Percentiles rank a stretch among this genome's conserved stretches.
phyloP scores from a whole-genome alignment of 2,113 vertebrate species.

The Pao palembangensis region DNA sequence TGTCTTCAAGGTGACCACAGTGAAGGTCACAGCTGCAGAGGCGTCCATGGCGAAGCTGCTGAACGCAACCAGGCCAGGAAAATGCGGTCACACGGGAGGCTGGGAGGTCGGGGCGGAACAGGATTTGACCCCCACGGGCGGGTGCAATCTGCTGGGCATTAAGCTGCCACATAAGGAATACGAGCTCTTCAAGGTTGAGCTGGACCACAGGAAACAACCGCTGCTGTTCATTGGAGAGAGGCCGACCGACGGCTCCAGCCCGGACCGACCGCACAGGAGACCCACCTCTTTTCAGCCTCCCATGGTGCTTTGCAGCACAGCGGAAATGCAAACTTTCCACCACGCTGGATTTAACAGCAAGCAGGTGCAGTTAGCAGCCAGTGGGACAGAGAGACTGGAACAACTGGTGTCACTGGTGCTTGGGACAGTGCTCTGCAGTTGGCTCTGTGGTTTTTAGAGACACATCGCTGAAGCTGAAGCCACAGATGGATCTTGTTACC shows the following conservation, averaged over 20 bases:
- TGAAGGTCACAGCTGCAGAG: constrained; percentile 78
- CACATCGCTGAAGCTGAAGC: constrained; percentile 28
- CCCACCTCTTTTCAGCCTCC: constrained; percentile 88
- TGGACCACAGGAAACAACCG: constrained; percentile 69
- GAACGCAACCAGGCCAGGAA: constrained; percentile 74
- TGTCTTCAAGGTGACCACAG: constrained; percentile 80
- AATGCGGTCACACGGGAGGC: constrained; percentile 73
- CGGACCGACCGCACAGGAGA: constrained; percentile 75
- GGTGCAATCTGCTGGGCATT: constrained; percentile 83
- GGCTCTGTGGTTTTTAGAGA: constrained; percentile 49
- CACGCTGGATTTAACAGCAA: constrained; percentile 39
- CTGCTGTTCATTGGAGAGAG: constrained; percentile 84
- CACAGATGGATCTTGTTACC: constrained; percentile 40
- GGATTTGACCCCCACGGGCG: constrained; percentile 81
- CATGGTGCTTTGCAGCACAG: constrained; percentile 76
- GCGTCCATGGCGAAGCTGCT: constrained; percentile 70
- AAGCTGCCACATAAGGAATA: constrained; percentile 87
- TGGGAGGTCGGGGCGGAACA: constrained; percentile 81
- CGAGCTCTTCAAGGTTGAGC: constrained; percentile 84
- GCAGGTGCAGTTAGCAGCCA: constrained; percentile 46
- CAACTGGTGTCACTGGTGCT: constrained; percentile 52
- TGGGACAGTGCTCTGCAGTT: constrained; percentile 46
- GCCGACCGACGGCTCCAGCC: constrained; percentile 86
- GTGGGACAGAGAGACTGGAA: constrained; percentile 36
- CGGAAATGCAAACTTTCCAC: constrained; percentile 5